A percentile compares a stretch with the other conserved stretches of the same genome.
Conservation (phyloP, 2,113 vertebrate genomes). For the Falco punctatus region DNA sequence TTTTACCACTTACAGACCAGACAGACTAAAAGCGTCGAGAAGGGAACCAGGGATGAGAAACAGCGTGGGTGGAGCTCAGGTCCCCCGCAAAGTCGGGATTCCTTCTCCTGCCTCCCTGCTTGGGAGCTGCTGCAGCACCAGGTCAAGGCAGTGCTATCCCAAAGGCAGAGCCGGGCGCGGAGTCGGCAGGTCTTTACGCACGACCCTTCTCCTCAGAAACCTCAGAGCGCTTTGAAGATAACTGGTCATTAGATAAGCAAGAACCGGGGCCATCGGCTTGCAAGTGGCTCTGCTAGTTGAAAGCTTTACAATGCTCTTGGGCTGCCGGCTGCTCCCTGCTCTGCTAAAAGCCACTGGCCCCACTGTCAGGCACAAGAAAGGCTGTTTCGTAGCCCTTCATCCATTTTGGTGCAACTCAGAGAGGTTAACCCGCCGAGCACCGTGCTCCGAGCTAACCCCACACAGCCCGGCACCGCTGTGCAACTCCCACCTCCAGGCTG, state of each 20-base stretch:
- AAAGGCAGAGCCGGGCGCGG: neutral
- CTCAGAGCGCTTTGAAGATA: neutral
- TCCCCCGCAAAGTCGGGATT: accelerated
- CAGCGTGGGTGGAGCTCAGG: neutral
- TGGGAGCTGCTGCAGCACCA: neutral
- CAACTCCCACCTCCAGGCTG: neutral
- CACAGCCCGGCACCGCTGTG: neutral
- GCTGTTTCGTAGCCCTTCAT: neutral
- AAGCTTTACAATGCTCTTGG: neutral
- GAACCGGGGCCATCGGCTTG: accelerated
- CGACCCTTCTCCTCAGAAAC: neutral
- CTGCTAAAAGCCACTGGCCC: neutral
- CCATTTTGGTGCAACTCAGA: neutral
- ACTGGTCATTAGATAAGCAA: neutral
- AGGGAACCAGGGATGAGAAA: neutral
- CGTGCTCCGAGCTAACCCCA: neutral
- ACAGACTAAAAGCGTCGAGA: neutral
- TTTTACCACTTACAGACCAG: neutral
- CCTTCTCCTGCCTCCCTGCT: neutral
- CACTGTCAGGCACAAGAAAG: accelerated
- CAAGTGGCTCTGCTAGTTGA: neutral
- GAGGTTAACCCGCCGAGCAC: neutral
- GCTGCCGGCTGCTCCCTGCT: neutral
- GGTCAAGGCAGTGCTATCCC: neutral
- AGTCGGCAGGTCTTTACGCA: neutral